A percentile compares a stretch with the other conserved stretches of the same genome.
Conservation (phyloP, 2,797 vertebrate genomes). For the Megaceryle alcyon region DNA sequence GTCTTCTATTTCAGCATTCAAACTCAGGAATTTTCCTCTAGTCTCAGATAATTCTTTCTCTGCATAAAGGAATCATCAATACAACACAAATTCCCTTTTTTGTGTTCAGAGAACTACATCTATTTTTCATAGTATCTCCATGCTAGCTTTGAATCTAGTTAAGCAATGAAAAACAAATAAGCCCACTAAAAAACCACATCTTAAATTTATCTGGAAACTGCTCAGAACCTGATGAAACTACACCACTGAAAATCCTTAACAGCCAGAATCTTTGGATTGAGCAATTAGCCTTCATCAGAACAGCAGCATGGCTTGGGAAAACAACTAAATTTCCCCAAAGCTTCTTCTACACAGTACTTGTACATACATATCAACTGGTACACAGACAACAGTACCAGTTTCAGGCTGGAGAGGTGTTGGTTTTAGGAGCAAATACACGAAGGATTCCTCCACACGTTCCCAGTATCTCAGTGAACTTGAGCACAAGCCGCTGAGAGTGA, state of each 20-base stretch:
- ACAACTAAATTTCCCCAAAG: neutral
- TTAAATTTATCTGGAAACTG: neutral
- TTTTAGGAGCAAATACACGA: neutral
- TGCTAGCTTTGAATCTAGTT: neutral
- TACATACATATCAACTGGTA: neutral
- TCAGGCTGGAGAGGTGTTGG: neutral
- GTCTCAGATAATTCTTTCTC: constrained; percentile 77
- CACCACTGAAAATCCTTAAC: neutral
- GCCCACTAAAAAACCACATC: neutral
- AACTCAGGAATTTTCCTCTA: constrained; percentile 73
- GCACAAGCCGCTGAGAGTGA: neutral
- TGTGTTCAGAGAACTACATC: neutral
- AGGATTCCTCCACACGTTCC: neutral
- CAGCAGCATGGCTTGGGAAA: neutral
- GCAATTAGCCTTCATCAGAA: neutral
- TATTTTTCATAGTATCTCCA: neutral
- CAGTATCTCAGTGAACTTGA: neutral
- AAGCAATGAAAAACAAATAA: neutral
- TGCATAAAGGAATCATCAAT: neutral
- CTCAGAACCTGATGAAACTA: neutral
- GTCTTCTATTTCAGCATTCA: constrained; percentile 80
- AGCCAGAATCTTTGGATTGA: neutral
- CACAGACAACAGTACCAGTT: neutral
- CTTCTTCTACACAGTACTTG: neutral
- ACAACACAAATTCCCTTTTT: neutral